These are phyloP conservation scores for Dipodomys stephensi DNA, from an alignment of 2,113 vertebrate species.

Conservation along the genomic window DNA sequence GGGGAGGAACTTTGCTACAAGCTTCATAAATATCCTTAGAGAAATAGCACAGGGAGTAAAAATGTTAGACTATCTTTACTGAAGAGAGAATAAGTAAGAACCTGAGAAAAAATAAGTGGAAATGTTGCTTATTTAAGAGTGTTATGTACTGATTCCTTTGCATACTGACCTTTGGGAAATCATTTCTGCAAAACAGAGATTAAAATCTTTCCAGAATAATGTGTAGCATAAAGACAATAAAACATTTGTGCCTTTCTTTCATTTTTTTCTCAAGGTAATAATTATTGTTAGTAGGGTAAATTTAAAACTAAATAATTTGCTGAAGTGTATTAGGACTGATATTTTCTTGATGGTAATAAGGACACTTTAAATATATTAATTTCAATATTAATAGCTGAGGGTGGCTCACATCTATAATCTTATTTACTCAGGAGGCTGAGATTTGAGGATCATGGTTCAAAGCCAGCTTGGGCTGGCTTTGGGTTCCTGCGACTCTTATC, in stretches of 20 bases:
- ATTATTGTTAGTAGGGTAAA: not conserved
- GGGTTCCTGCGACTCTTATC: too few relatives aligned
- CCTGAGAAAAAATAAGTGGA: not conserved
- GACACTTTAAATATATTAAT: constrained; percentile 63
- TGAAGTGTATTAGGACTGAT: constrained; percentile 73
- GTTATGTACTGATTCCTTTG: not conserved
- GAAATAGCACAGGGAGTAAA: not conserved
- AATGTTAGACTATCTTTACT: not conserved
- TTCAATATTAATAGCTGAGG: constrained; percentile 70
- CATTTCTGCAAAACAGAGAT: constrained; percentile 4
- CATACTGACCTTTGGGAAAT: not conserved
- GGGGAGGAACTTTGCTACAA: not conserved
- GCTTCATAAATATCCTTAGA: not conserved
- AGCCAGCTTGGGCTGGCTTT: too few relatives aligned
- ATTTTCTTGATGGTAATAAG: constrained; percentile 74
- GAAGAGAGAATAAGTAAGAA: not conserved
- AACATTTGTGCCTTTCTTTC: constrained; percentile 7
- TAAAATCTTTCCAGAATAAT: not conserved
- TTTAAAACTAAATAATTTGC: constrained; percentile 75
- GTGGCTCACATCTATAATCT: too few relatives aligned
- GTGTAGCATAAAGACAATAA: not conserved
- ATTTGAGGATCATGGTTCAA: too few relatives aligned
- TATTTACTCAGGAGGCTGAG: too few relatives aligned
- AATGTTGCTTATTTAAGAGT: constrained; percentile 25
- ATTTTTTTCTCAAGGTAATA: not conserved